Conservation (phyloP, 2,113 vertebrate species). For the Turdus rufiventris region DNA sequence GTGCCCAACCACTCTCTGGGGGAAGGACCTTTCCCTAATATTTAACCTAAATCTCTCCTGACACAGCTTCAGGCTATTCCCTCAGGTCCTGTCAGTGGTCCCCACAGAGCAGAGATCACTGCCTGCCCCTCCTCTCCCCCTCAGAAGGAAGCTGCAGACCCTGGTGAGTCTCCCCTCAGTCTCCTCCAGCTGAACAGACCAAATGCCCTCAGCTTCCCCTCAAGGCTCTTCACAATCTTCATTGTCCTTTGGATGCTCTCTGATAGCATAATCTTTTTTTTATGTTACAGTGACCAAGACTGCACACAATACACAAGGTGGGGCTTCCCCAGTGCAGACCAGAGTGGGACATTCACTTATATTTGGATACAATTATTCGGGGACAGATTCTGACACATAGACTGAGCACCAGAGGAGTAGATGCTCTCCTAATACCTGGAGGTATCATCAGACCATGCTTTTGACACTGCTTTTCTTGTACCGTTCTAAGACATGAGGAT, state of each 20-base stretch:
- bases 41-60: too few relatives aligned
- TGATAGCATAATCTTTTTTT: neutral
- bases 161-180: neutral
- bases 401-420: neutral
- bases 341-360: neutral
- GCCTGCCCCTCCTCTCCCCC: neutral
- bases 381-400: neutral
- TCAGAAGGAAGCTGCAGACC: neutral
- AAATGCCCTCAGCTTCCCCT: neutral
- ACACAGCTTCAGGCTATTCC: neutral
- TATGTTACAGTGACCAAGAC: neutral
- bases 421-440: neutral
- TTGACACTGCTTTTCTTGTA: neutral
- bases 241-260: neutral
- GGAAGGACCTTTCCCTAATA: neutral
- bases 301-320: neutral
- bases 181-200: neutral
- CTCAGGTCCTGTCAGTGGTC: neutral
- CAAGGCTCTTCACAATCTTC: neutral
- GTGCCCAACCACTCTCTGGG: neutral
- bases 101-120: neutral
- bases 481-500: neutral
- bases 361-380: neutral
- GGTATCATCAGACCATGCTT: neutral
- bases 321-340: neutral